Conservation (phyloP, 1,140 invertebrate genomes). For the Pogonomyrmex californicus region DNA sequence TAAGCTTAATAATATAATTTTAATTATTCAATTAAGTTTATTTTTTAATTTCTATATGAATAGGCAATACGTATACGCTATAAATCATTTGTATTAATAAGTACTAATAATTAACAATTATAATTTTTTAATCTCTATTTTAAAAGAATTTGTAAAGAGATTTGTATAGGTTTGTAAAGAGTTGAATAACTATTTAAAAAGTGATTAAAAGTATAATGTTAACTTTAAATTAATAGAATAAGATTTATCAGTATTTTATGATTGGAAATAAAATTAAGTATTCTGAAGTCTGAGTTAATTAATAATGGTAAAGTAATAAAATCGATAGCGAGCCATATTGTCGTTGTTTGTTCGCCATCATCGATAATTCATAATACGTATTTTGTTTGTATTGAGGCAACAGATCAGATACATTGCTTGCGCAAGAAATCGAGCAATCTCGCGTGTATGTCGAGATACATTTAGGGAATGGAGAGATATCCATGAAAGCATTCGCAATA, state of each 20-base stretch:
- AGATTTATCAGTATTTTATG: background rate
- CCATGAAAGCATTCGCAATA: conserved; percentile 44
- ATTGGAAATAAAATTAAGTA: background rate
- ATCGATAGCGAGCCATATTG: background rate
- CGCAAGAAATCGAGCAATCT: conserved; percentile 42
- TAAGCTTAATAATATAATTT: background rate
- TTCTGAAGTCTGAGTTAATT: background rate
- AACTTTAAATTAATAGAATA: background rate
- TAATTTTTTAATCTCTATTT: no score
- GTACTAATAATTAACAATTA: background rate
- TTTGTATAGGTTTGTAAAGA: no score
- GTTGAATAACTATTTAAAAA: background rate
- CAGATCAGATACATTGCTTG: conserved; percentile 20
- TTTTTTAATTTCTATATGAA: background rate
- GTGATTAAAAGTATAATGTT: background rate
- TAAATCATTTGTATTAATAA: background rate
- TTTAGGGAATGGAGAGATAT: conserved; percentile 24
- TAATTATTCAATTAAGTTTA: background rate
- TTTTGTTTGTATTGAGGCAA: background rate
- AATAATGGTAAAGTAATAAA: conserved; percentile 18
- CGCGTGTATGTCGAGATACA: conserved; percentile 6
- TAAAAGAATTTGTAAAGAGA: no score
- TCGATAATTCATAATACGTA: background rate
- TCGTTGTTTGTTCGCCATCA: background rate
- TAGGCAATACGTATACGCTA: background rate